phyloP scores from a whole-genome alignment of 1,140 invertebrate genomes.

The Calycopis cecrops region DNA sequence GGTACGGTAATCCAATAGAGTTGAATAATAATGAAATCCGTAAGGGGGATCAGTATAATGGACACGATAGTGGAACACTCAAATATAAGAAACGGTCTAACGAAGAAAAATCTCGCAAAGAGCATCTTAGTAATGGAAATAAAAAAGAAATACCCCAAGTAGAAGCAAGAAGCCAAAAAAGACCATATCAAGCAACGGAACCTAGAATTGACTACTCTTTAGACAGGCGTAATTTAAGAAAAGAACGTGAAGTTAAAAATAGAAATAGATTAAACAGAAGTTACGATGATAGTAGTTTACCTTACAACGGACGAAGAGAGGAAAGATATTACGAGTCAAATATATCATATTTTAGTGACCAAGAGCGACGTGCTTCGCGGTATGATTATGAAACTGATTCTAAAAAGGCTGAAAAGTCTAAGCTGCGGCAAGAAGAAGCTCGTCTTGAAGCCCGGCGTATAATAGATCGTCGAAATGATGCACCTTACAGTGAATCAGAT shows the following conservation, averaged over 20 bases:
- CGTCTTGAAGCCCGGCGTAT: constrained; percentile 65
- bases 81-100: constrained; percentile 68
- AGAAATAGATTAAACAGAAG: constrained; percentile 60
- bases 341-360: constrained; percentile 69
- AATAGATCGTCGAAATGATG: constrained; percentile 67
- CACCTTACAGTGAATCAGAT: constrained; percentile 76
- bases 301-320: constrained; percentile 66
- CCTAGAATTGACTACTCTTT: constrained; percentile 70
- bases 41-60: constrained; percentile 52
- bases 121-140: constrained; percentile 51
- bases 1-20: constrained; percentile 58
- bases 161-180: constrained; percentile 50
- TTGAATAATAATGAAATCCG: constrained; percentile 51
- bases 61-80: constrained; percentile 64
- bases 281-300: constrained; percentile 66
- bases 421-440: constrained; percentile 70
- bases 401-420: constrained; percentile 74
- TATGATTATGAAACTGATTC: constrained; percentile 77
- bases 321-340: constrained; percentile 73
- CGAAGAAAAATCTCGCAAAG: constrained; percentile 61
- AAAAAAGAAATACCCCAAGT: constrained; percentile 60
- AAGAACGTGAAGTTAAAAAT: constrained; percentile 55
- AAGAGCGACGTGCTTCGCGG: constrained; percentile 72
- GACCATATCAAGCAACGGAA: constrained; percentile 51
- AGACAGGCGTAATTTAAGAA: constrained; percentile 54